Evolutionary conservation across 1,140 invertebrate species (phyloP), one percentile per base, ranked within the genome.

Genomic region (Ditylenchus dipsaci): DNA sequence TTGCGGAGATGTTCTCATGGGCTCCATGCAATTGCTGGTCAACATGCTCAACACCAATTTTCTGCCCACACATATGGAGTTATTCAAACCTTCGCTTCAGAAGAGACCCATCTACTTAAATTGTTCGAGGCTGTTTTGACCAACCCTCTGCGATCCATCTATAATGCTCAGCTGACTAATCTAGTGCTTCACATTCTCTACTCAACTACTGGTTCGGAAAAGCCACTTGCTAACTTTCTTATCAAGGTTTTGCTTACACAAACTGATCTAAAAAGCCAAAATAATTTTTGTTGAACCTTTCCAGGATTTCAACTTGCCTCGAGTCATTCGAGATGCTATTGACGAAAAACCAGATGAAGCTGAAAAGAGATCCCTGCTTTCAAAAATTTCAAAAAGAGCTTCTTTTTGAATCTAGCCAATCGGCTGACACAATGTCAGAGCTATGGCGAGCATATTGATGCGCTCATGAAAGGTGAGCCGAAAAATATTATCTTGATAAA

Each of bases 21-120:
- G 49, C 17, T 72, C 57, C 42, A 71, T 71, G 69, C 69, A 71
- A 72, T 26, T 71, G 49, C 29, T 71, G 27, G 26, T 71, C 33
- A 74, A 71, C 30, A 33, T 71, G 19, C 29, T 61, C 62, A 71
- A 71, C 71, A 71, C 69, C 23, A 71, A 71, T 47, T 71, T 72
- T 49, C 43, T 73, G 38, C 68, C 67, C 21, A 71, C 69, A 3
- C 69, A 71, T 43, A 53, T 73, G 21, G 69, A 71, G 33, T 26
- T 71, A 27, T 49, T 71, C 5, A 70, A 61, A 67, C 60, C 15
- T 63, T 74, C 42, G 47, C 43, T 19, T 23, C 29, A 21, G 27
- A 29, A 19, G 59, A 56, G 27, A 71, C 59, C 9, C 59, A 53
- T 1, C 57, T 71, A 23, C 30, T 19, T 26, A 53, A 60, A 23